A percentile compares a stretch with the other conserved stretches of the same genome.
Evolutionary conservation across 2,888 invertebrate genomes (phyloP).

Genomic region (Gortyna flavago): DNA sequence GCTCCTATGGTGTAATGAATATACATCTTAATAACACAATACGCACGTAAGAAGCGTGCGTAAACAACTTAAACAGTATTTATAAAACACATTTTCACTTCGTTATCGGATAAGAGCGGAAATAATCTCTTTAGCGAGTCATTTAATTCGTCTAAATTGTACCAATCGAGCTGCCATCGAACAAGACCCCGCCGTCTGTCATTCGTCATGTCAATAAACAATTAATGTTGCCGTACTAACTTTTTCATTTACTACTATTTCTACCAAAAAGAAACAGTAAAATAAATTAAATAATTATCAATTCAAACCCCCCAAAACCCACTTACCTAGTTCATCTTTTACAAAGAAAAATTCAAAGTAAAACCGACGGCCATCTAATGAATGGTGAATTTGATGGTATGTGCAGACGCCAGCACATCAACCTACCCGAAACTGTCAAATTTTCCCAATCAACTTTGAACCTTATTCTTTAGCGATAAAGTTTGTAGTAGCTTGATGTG

Average conservation of each 20-base stretch:
- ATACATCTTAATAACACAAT: conserved; percentile 85
- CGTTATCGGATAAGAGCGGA: conserved; percentile 77
- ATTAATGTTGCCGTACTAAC: conserved; percentile 80
- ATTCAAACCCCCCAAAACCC: not conserved
- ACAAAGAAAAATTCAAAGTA: not conserved
- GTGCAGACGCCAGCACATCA: too few relatives aligned
- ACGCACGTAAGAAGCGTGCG: conserved; percentile 81
- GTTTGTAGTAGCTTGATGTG: too few relatives aligned
- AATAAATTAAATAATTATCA: not conserved
- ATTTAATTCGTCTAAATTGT: conserved; percentile 82
- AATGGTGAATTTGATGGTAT: not conserved
- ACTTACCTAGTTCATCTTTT: not conserved
- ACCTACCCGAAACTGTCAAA: too few relatives aligned
- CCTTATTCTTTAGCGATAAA: too few relatives aligned
- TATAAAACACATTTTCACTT: conserved; percentile 87
- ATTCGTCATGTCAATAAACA: conserved; percentile 89
- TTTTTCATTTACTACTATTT: conserved; percentile 25
- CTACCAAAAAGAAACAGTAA: not conserved
- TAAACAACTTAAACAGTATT: conserved; percentile 81
- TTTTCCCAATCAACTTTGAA: too few relatives aligned
- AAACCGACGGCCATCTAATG: not conserved
- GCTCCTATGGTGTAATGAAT: conserved; percentile 87
- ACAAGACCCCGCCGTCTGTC: conserved; percentile 87
- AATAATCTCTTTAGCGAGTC: conserved; percentile 81
- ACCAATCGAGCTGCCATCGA: conserved; percentile 84